phyloP scores from a whole-genome alignment of 2,888 invertebrate genomes.

The Oasisia sp. region DNA sequence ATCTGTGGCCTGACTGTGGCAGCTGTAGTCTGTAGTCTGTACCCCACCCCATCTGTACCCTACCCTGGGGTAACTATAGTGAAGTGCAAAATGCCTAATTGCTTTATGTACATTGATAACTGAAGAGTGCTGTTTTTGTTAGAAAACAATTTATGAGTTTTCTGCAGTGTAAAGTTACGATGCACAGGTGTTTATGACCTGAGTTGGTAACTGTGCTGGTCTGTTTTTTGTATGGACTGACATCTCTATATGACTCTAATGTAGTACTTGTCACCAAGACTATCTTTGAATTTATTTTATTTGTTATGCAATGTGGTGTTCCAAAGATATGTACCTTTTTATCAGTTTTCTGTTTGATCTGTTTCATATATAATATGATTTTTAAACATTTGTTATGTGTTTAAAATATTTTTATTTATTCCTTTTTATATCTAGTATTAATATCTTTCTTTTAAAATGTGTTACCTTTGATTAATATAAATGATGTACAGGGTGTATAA shows the following conservation, averaged over 20 bases:
- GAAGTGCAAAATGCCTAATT: not conserved
- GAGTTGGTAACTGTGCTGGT: not conserved
- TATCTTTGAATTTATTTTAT: not conserved
- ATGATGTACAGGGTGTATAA: no score
- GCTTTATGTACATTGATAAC: not conserved
- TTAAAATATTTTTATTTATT: no score
- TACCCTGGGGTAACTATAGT: not conserved
- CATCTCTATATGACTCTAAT: not conserved
- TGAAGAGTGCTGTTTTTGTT: not conserved
- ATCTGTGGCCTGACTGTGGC: not conserved
- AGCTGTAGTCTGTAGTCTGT: not conserved
- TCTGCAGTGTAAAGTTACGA: not conserved
- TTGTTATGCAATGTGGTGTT: not conserved
- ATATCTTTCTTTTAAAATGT: no score
- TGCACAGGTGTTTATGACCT: not conserved
- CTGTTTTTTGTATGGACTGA: not conserved
- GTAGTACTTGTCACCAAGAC: not conserved
- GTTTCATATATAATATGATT: no score
- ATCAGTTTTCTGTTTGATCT: no score
- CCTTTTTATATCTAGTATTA: no score
- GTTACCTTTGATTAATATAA: no score
- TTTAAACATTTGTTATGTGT: no score
- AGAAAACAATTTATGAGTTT: not conserved
- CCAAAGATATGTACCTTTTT: not conserved
- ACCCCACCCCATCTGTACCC: not conserved